Evolutionary conservation across 1,140 invertebrate genomes (phyloP).

Genomic region (Anastrepha obliqua): DNA sequence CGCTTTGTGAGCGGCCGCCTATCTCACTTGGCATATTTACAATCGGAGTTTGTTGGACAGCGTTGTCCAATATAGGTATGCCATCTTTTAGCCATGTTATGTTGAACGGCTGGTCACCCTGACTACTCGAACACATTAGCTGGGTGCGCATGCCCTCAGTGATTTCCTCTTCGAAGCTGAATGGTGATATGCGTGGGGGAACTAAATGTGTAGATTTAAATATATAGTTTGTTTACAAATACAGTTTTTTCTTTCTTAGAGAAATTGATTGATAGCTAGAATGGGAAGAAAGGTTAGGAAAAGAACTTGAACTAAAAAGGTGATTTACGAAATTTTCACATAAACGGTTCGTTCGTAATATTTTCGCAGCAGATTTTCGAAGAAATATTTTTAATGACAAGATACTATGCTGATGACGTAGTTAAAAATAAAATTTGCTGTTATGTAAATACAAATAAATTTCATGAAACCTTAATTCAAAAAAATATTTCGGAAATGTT

Average conservation of each 20-base stretch:
- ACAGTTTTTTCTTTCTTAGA: too few relatives aligned
- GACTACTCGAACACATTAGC: slow-evolving; percentile 85
- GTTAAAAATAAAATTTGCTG: too few relatives aligned
- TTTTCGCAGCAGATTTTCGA: too few relatives aligned
- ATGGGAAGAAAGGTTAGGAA: slow-evolving; percentile 17
- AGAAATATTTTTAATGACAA: too few relatives aligned
- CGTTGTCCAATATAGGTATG: slow-evolving; percentile 65
- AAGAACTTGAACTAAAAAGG: slow-evolving; percentile 23
- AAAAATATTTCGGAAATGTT: too few relatives aligned
- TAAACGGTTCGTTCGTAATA: not conserved
- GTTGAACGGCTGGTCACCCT: slow-evolving; percentile 84
- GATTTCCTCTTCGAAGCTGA: slow-evolving; percentile 79
- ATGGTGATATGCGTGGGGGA: slow-evolving; percentile 79
- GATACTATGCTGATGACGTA: too few relatives aligned
- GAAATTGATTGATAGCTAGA: slow-evolving; percentile 41
- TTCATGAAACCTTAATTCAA: too few relatives aligned
- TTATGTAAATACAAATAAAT: too few relatives aligned
- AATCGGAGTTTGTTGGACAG: slow-evolving; percentile 43
- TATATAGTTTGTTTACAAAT: not conserved
- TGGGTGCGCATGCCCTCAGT: slow-evolving; percentile 86
- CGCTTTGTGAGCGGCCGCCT: not conserved
- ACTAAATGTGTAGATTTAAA: slow-evolving; percentile 74
- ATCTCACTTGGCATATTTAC: slow-evolving; percentile 8
- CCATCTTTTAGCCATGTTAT: slow-evolving; percentile 81
- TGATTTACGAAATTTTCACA: not conserved